phyloP scores from a whole-genome alignment of 2,888 invertebrate genomes.

The Tetanocera ferruginea region DNA sequence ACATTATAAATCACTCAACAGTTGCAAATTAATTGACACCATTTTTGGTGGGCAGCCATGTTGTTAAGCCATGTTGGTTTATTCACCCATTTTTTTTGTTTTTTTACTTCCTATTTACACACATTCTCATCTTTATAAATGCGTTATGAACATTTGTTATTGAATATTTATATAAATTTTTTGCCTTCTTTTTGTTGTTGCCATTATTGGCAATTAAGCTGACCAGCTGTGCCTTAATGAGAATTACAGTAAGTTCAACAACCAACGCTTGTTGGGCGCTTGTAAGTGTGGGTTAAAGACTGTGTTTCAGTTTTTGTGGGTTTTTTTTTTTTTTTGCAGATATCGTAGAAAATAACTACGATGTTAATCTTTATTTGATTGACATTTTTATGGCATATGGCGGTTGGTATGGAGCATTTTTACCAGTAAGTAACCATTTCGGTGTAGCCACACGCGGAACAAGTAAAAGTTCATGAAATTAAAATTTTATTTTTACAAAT shows the following conservation, averaged over 20 bases:
- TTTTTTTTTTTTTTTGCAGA: too few relatives aligned
- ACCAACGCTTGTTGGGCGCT: not conserved
- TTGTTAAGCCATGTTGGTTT: conserved; percentile 5
- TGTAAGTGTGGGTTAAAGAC: not conserved
- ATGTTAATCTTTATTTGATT: not conserved
- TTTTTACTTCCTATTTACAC: not conserved
- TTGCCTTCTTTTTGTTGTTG: not conserved
- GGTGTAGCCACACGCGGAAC: not conserved
- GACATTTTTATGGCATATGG: not conserved
- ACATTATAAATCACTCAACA: conserved; percentile 7
- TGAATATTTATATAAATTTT: not conserved
- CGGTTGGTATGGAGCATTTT: not conserved
- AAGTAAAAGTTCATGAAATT: not conserved
- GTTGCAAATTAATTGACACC: conserved; percentile 39
- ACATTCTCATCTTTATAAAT: not conserved
- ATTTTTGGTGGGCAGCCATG: conserved; percentile 27
- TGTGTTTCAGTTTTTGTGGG: not conserved
- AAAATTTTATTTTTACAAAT: too few relatives aligned
- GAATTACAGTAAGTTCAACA: conserved; percentile 2
- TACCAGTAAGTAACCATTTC: not conserved
- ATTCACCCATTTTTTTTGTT: not conserved
- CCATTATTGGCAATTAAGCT: conserved; percentile 25
- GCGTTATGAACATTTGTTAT: too few relatives aligned
- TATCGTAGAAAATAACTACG: too few relatives aligned
- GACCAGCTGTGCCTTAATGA: conserved; percentile 33